Conservation (phyloP, 2,888 invertebrate species). For the Mythimna ferrago region DNA sequence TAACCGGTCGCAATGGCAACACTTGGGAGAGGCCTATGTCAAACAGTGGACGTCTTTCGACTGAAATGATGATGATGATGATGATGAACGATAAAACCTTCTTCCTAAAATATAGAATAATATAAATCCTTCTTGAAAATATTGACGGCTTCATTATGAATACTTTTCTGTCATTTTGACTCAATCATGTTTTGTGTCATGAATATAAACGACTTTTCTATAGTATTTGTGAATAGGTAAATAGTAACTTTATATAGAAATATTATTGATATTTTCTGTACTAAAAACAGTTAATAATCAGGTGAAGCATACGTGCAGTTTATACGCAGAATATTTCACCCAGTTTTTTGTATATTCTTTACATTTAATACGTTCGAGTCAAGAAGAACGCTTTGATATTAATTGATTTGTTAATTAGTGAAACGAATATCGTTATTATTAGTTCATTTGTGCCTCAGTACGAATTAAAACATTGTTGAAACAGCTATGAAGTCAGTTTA, state of each 20-base stretch:
- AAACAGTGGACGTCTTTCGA: too few species aligned
- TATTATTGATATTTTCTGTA: conserved; percentile 36
- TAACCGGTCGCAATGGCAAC: too few species aligned
- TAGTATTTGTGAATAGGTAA: conserved; percentile 33
- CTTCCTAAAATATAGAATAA: background rate
- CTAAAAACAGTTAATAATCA: background rate
- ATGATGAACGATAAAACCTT: background rate
- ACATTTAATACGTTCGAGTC: background rate
- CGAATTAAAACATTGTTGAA: conserved; percentile 19
- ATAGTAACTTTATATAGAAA: conserved; percentile 20
- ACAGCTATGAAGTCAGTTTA: conserved; percentile 39
- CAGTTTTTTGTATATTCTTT: conserved; percentile 40
- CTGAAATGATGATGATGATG: too few species aligned
- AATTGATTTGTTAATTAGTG: conserved; percentile 35
- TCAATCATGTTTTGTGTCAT: conserved; percentile 35
- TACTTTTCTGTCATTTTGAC: conserved; percentile 30
- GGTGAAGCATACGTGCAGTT: background rate
- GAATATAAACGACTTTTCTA: conserved; percentile 38
- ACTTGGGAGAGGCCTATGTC: too few species aligned
- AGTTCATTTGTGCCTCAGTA: conserved; percentile 35
- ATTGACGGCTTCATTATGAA: conserved; percentile 6
- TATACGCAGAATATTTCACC: conserved; percentile 21
- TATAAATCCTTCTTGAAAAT: background rate
- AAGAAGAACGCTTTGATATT: conserved; percentile 9
- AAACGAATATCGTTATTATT: background rate